These are phyloP conservation scores for Scaptomyza tumidula DNA, from an alignment of 2,888 invertebrate genomes.

Conservation along the genomic window DNA sequence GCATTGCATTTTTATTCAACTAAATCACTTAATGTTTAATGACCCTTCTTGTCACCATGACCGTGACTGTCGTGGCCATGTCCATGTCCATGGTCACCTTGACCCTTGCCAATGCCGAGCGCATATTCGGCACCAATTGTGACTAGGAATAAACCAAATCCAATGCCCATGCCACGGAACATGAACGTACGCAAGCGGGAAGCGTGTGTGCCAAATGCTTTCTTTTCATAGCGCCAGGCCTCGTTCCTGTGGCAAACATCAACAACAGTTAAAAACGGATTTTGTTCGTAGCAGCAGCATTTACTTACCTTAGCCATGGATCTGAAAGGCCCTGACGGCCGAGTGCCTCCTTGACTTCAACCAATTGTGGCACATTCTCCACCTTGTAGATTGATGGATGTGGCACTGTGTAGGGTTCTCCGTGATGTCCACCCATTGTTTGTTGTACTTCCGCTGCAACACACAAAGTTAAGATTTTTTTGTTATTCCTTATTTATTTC, in stretches of 20 bases:
- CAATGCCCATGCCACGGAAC: slow-evolving; percentile 88
- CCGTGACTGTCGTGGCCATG: slow-evolving; percentile 49
- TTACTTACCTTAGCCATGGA: slow-evolving; percentile 92
- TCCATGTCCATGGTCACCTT: slow-evolving; percentile 83
- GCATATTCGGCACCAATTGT: slow-evolving; percentile 86
- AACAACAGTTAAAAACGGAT: background rate
- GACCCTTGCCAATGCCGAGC: slow-evolving; percentile 82
- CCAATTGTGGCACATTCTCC: slow-evolving; percentile 88
- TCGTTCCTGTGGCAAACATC: slow-evolving; percentile 87
- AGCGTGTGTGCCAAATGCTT: slow-evolving; percentile 86
- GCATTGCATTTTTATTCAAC: slow-evolving; percentile 48
- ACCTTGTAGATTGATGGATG: slow-evolving; percentile 90
- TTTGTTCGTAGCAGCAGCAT: background rate
- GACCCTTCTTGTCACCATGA: slow-evolving; percentile 62
- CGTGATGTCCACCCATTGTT: slow-evolving; percentile 86
- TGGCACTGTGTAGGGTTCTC: slow-evolving; percentile 88
- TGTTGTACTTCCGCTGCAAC: slow-evolving; percentile 14
- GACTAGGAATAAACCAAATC: slow-evolving; percentile 86
- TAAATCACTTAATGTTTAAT: slow-evolving; percentile 58
- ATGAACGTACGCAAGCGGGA: slow-evolving; percentile 85
- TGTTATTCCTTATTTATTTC: slow-evolving; percentile 2
- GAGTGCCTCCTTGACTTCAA: slow-evolving; percentile 88
- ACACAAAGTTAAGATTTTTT: slow-evolving; percentile 1
- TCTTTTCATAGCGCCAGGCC: slow-evolving; percentile 91
- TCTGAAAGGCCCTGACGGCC: slow-evolving; percentile 90